phyloP scores from a whole-genome alignment of 2,888 invertebrate genomes.

The Rhagophthalmus giganteus region DNA sequence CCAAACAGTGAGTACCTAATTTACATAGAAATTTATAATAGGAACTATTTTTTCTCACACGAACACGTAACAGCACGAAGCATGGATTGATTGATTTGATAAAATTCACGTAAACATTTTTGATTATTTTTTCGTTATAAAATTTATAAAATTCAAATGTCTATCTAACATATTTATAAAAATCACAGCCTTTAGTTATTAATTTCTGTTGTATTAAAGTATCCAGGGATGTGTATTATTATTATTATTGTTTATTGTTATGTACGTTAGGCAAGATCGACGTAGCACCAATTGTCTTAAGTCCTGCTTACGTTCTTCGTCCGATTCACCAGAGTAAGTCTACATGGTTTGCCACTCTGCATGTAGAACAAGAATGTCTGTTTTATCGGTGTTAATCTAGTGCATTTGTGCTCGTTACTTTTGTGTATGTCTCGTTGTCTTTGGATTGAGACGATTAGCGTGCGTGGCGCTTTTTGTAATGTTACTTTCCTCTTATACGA shows the following conservation, averaged over 20 bases:
- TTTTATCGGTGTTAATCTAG: conserved; percentile 2
- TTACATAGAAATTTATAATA: too few relatives aligned
- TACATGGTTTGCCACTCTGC: conserved; percentile 25
- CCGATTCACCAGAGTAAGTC: conserved; percentile 56
- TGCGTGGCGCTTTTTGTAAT: too few relatives aligned
- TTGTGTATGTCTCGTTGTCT: too few relatives aligned
- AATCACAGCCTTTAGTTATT: too few relatives aligned
- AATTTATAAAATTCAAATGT: too few relatives aligned
- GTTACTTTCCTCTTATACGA: neutral
- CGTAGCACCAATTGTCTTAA: conserved; percentile 56
- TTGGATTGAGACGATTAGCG: too few relatives aligned
- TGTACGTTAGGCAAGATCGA: conserved; percentile 52
- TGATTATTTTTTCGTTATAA: neutral
- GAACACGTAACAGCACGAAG: conserved; percentile 7
- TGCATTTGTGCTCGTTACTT: too few relatives aligned
- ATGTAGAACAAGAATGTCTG: conserved; percentile 34
- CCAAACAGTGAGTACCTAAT: conserved; percentile 60
- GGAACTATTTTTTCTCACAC: too few relatives aligned
- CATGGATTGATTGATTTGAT: conserved; percentile 3
- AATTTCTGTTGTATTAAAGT: too few relatives aligned
- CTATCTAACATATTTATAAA: too few relatives aligned
- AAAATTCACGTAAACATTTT: neutral
- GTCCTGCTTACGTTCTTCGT: conserved; percentile 53
- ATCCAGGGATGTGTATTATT: conserved; percentile 11
- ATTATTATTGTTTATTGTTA: conserved; percentile 37